phyloP scores from a whole-genome alignment of 2,113 vertebrate species.

The Melanerpes formicivorus region DNA sequence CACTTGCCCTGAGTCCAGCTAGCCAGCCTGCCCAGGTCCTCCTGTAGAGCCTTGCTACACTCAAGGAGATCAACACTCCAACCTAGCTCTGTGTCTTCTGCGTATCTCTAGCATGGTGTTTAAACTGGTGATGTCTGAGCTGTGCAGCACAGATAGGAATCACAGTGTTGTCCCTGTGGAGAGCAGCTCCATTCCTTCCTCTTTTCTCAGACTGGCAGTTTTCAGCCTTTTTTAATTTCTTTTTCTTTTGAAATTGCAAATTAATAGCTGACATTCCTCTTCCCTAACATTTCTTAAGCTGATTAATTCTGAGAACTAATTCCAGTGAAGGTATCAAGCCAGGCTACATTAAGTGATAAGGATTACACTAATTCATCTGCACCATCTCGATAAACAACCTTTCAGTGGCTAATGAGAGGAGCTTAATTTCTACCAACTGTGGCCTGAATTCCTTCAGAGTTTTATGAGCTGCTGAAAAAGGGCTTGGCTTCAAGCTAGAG shows the following conservation, averaged over 20 bases:
- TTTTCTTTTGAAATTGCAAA: not conserved
- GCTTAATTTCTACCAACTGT: constrained; percentile 40
- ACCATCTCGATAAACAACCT: constrained; percentile 67
- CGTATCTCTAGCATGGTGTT: not conserved
- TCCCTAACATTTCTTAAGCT: constrained; percentile 56
- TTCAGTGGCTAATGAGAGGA: constrained; percentile 35
- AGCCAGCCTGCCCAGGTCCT: too few species aligned
- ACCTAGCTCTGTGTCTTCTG: too few species aligned
- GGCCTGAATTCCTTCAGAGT: not conserved
- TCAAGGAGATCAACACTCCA: too few species aligned
- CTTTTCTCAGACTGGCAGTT: not conserved
- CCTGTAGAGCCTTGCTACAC: too few species aligned
- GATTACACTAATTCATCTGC: constrained; percentile 56
- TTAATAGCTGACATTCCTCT: constrained; percentile 25
- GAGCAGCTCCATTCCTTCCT: not conserved
- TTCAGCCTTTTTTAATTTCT: not conserved
- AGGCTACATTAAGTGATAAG: constrained; percentile 53
- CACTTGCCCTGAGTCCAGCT: too few species aligned
- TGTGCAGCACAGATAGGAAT: not conserved
- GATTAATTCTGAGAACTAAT: constrained; percentile 68
- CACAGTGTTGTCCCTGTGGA: not conserved
- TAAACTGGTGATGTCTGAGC: rapidly evolving
- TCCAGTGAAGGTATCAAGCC: constrained; percentile 35
- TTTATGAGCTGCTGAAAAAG: constrained; percentile 26
- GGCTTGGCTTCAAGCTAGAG: not conserved